Evolutionary conservation across 2,113 vertebrate genomes (phyloP).

Genomic region (Xyrauchen texanus): DNA sequence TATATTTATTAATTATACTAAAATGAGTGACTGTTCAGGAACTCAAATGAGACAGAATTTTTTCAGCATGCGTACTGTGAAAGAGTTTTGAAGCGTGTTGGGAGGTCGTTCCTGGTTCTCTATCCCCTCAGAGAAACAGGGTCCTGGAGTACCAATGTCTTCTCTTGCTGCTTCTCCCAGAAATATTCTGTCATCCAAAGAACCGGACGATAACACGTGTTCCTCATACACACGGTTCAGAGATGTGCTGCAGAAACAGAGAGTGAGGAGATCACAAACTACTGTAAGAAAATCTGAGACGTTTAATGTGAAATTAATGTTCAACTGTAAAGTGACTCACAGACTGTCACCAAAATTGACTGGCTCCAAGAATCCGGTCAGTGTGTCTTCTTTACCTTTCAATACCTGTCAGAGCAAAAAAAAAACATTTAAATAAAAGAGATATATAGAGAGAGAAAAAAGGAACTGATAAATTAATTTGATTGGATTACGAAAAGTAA

Average conservation of each 20-base stretch:
- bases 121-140: conserved; percentile 73
- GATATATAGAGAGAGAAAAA: too few relatives aligned
- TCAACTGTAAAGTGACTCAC: conserved; percentile 74
- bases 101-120: conserved; percentile 69
- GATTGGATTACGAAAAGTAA: too few relatives aligned
- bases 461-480: too few relatives aligned
- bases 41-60: background rate
- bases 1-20: too few relatives aligned
- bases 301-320: background rate
- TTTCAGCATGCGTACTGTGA: conserved; percentile 55
- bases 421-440: too few relatives aligned
- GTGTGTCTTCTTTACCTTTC: conserved; percentile 87
- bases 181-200: conserved; percentile 91
- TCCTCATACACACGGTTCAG: conserved; percentile 91
- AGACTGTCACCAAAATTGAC: conserved; percentile 90
- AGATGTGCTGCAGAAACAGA: conserved; percentile 76
- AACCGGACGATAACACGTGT: conserved; percentile 84
- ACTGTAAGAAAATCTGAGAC: too few relatives aligned
- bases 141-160: conserved; percentile 84
- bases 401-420: conserved; percentile 75
- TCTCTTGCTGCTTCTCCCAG: conserved; percentile 87
- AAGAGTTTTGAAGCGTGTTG: conserved; percentile 58
- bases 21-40: too few relatives aligned
- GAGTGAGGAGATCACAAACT: background rate
- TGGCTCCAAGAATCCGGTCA: conserved; percentile 91